These are phyloP conservation scores for Prenolepis imparis DNA, from an alignment of 2,888 invertebrate species.

Conservation along the genomic window DNA sequence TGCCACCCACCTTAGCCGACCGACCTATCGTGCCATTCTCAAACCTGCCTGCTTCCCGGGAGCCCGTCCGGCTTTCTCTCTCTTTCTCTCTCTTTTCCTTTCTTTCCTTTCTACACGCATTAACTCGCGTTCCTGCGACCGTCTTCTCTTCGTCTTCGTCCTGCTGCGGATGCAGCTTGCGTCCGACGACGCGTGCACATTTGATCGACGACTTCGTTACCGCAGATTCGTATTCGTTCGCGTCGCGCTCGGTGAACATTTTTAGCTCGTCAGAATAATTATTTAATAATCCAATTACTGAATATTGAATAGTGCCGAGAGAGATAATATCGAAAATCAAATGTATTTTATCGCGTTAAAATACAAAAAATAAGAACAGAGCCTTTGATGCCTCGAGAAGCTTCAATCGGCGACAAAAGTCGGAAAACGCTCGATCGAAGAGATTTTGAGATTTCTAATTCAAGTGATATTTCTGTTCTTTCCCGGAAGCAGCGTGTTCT, in stretches of 20 bases:
- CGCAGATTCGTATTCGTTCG: constrained; percentile 26
- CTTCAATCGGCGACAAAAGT: not conserved
- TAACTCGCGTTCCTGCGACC: constrained; percentile 46
- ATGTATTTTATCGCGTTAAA: not conserved
- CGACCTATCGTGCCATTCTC: constrained; percentile 81
- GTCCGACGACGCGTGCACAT: constrained; percentile 23
- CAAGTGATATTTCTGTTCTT: constrained; percentile 32
- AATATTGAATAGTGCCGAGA: not conserved
- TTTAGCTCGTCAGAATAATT: not conserved
- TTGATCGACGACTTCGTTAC: constrained; percentile 58
- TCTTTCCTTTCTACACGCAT: constrained; percentile 14
- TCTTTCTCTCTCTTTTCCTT: constrained; percentile 39
- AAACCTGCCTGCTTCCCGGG: constrained; percentile 78
- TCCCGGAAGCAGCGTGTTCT: constrained; percentile 50
- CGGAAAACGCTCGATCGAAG: constrained; percentile 12
- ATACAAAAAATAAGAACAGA: not conserved
- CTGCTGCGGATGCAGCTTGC: constrained; percentile 39
- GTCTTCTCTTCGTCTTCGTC: constrained; percentile 24
- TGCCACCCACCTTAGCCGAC: constrained; percentile 82
- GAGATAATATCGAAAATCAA: not conserved
- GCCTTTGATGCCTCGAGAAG: not conserved
- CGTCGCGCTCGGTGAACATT: constrained; percentile 6
- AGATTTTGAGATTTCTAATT: constrained; percentile 40
- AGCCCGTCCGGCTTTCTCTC: constrained; percentile 68
- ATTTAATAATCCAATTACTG: not conserved